Base-by-base conservation (phyloP, 2,888 invertebrate species). In the Polydrusus pterygomalis region DNA sequence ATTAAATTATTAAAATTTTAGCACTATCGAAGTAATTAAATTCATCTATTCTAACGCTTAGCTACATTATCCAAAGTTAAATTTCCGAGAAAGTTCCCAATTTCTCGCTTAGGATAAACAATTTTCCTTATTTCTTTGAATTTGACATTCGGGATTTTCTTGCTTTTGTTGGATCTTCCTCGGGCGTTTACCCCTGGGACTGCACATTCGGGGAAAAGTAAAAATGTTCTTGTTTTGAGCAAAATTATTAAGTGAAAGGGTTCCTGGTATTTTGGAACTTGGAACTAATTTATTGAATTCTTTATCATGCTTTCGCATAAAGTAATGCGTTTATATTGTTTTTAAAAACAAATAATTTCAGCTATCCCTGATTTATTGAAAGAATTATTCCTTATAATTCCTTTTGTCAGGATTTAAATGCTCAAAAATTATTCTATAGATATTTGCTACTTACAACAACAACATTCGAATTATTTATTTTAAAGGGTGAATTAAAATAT, bases 61-160 rank as follows among this genome's bases (percentile, higher is more conserved):
- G 15, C 2, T 38, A 58, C 38, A 58, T 38, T 38, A 58, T 38
- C 38, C 2, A 58, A 58, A 58, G 15, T 58, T 43, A 67, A 68
- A 68, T 25, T 68, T 68, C 54, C 0, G 13, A 56, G 68, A 54
- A 68, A 68, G 54, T 63, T 56, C 25, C 67, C 67, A 67, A 67
- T 56, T 25, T 11, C 25, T 11, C 38, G 54, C 51, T 68, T 68
- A 68, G 51, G 49, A 68, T 68, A 68, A 68, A 68, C 68, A 56
- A 40, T 68, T 68, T 54, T 54, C 68, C 43, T 43, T 54, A 51
- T 56, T 68, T 68, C 54, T 38, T 34, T 11, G 68, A 68, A 68
- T 18, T 56, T 56, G 54, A 40, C 68, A 13, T 54, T 68, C 54
- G 54, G 54, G 43, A 68, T 68, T 68, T 68, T 68, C 68, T 51